These are phyloP conservation scores for Catharus fuscescens DNA, from an alignment of 2,113 vertebrate genomes.

Conservation along the genomic window DNA sequence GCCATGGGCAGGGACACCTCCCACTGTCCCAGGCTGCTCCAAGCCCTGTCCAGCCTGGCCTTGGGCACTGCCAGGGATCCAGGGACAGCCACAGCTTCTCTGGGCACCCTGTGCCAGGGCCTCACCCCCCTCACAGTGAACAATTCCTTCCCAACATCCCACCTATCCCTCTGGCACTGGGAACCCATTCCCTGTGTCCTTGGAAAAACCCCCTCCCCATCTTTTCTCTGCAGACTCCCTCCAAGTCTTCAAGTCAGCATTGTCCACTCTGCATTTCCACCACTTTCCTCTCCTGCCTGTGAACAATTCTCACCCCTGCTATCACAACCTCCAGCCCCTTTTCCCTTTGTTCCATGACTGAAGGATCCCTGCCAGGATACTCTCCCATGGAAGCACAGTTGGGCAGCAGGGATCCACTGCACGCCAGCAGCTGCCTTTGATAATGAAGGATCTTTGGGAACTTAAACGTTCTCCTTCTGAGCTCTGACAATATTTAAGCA, in stretches of 20 bases:
- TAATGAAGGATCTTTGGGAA: not conserved
- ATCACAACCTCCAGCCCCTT: not conserved
- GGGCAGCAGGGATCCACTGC: not conserved
- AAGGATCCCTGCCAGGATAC: not conserved
- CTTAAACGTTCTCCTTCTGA: not conserved
- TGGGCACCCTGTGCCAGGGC: not conserved
- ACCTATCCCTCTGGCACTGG: rapidly evolving
- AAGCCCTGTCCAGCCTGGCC: rapidly evolving
- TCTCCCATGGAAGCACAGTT: not conserved
- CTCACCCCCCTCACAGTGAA: rapidly evolving
- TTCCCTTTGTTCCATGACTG: rapidly evolving
- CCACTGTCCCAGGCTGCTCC: not conserved
- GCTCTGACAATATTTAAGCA: slow-evolving; percentile 43
- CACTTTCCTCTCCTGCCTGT: not conserved
- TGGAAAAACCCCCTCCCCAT: not conserved
- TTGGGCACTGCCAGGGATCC: not conserved
- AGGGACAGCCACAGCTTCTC: not conserved
- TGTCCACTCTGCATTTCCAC: not conserved
- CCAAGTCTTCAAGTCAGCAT: not conserved
- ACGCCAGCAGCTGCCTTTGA: slow-evolving; percentile 37
- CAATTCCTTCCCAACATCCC: rapidly evolving
- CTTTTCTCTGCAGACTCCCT: not conserved
- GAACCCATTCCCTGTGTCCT: not conserved
- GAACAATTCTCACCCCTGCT: not conserved
- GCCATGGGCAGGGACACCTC: not conserved